Evolutionary conservation across 1,140 invertebrate genomes (phyloP), one percentile per base, ranked within the genome.

Genomic region (Trichomalopsis sarcophagae): DNA sequence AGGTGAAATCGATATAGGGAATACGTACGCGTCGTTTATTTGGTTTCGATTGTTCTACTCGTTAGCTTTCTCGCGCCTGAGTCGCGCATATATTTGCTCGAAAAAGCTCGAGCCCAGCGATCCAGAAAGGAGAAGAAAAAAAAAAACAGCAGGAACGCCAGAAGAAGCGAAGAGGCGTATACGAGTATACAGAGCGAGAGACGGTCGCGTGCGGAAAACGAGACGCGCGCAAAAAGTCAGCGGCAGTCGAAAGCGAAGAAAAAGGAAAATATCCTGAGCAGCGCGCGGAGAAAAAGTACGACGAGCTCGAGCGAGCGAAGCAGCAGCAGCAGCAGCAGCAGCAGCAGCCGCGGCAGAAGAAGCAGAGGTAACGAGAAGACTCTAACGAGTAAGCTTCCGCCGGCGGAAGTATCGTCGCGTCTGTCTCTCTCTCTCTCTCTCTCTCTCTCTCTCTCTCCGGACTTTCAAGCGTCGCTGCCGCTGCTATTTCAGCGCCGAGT

Each of bases 381-480:
- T 87, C 84, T 81, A 84, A 86, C 88, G 82, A 82, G 84, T 81
- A 76, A 86, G 82, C 78, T 87, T 87, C 82, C 87, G 87, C 44
- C 85, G 79, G 82, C 80, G 87, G 84, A 87, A 87, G 87, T 88
- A 87, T 86, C 84, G 87, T 78, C 86, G 81, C 79, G 73, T 71
- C 86, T 73, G 69, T 68, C 76, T 75, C 68, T 71, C 27, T 81
- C n/a, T 75, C 68, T 71, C 27, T 81, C n/a, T 75, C 68, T 71
- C 27, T 81, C n/a, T 81, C n/a, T 75, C 86, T 73, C 75, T 74
- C 76, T 75, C 68, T 71, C n/a, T 81, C n/a, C 17, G 17, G 55
- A 62, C 55, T 62, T 62, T 62, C 55, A 62, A 62, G 55, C 55
- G 14, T 21, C 62, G 2, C 21, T 17, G 68, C 21, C 68, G 27